These are phyloP conservation scores for Phorcus lineatus DNA, from an alignment of 2,888 invertebrate genomes.

Conservation along the genomic window DNA sequence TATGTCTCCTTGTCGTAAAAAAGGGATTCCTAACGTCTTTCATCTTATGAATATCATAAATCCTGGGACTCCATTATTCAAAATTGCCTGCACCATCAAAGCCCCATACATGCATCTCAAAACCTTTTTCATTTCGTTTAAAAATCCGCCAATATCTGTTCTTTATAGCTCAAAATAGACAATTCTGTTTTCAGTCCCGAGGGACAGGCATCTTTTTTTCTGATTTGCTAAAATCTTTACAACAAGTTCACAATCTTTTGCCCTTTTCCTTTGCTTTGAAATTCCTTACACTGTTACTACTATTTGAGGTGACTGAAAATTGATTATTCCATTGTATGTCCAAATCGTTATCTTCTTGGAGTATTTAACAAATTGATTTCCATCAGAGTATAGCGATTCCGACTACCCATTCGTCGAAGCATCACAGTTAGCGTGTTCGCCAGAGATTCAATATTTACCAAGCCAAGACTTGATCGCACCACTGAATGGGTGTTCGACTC, in stretches of 20 bases:
- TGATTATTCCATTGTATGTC: constrained; percentile 3
- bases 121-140: background rate
- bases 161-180: background rate
- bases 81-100: background rate
- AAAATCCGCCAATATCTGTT: background rate
- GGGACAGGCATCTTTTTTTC: background rate
- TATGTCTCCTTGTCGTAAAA: no score
- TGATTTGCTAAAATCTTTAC: background rate
- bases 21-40: background rate
- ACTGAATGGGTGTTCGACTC: background rate
- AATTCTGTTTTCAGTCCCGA: background rate
- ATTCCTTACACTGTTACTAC: constrained; percentile 7
- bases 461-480: background rate
- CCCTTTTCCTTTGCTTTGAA: background rate
- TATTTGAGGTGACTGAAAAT: constrained; percentile 8
- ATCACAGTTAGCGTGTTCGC: background rate
- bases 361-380: constrained; percentile 15
- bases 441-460: background rate
- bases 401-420: background rate
- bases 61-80: background rate
- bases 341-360: constrained; percentile 13
- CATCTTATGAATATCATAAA: background rate
- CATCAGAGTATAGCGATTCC: background rate
- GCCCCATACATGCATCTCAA: background rate
- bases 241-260: background rate